Conservation (phyloP, 2,797 vertebrate genomes). For the Rousettus madagascariensis region DNA sequence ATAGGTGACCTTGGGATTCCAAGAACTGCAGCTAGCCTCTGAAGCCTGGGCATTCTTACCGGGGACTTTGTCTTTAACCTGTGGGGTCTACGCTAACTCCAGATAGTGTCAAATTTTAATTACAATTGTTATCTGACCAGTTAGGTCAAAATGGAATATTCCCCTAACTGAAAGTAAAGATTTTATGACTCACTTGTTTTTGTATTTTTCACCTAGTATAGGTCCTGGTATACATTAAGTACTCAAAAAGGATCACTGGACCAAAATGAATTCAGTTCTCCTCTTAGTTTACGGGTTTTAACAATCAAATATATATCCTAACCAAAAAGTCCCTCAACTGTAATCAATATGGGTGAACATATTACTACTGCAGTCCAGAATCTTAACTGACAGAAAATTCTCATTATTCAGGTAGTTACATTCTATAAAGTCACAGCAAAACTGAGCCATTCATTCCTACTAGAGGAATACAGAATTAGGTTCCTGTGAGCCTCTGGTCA, state of each 20-base stretch:
- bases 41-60: neutral
- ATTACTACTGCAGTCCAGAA: constrained; percentile 54
- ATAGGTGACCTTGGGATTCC: neutral
- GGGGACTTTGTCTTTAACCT: neutral
- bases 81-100: neutral
- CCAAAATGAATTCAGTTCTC: constrained; percentile 38
- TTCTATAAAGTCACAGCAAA: constrained; percentile 60
- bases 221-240: constrained; percentile 64
- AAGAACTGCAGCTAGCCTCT: neutral
- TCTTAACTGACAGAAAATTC: constrained; percentile 66
- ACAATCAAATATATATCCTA: neutral
- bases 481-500: constrained; percentile 45
- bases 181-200: neutral
- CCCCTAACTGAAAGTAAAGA: neutral
- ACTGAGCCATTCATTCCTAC: constrained; percentile 62
- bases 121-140: neutral
- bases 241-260: constrained; percentile 41
- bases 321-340: constrained; percentile 42
- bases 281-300: constrained; percentile 20
- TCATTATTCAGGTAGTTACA: constrained; percentile 53
- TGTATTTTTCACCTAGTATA: constrained; percentile 22
- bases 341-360: constrained; percentile 27
- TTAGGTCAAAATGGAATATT: neutral
- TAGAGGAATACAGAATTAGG: constrained; percentile 66
- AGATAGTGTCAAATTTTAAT: neutral